Evolutionary conservation across 2,113 vertebrate genomes (phyloP).

Genomic region (Lepidothrix coronata): DNA sequence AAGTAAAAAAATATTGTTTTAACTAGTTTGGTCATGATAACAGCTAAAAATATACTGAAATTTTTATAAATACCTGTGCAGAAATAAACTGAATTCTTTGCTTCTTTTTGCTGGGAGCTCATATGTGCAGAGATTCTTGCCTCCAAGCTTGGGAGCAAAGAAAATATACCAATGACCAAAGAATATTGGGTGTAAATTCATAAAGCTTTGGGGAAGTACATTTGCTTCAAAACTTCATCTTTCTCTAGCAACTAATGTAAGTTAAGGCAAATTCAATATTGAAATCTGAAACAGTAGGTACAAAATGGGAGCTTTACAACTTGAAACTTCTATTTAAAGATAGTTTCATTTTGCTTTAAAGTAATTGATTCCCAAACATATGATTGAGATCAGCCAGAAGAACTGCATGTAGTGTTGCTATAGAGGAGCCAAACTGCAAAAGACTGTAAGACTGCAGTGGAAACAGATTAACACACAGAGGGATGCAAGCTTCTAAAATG

Average conservation of each 20-base stretch:
- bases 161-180: background rate
- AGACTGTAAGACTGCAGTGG: background rate
- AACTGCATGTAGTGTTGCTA: fast-evolving
- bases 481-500: background rate
- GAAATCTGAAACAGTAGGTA: background rate
- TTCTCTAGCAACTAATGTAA: background rate
- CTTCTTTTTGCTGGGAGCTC: background rate
- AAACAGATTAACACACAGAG: background rate
- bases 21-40: background rate
- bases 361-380: background rate
- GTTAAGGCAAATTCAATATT: background rate
- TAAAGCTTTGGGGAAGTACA: background rate
- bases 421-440: background rate
- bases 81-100: background rate
- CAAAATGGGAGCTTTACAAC: background rate
- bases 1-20: background rate
- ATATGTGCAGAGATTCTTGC: background rate
- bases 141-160: background rate
- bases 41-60: background rate
- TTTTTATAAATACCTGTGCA: background rate
- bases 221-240: background rate
- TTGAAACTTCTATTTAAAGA: background rate
- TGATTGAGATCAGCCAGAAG: background rate
- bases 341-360: background rate
- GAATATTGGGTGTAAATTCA: background rate